Percentiles rank a stretch among this genome's conserved stretches.
These are phyloP conservation scores for Campylomormyrus tamandua DNA, from an alignment of 2,113 vertebrate species.

Conservation along the genomic window DNA sequence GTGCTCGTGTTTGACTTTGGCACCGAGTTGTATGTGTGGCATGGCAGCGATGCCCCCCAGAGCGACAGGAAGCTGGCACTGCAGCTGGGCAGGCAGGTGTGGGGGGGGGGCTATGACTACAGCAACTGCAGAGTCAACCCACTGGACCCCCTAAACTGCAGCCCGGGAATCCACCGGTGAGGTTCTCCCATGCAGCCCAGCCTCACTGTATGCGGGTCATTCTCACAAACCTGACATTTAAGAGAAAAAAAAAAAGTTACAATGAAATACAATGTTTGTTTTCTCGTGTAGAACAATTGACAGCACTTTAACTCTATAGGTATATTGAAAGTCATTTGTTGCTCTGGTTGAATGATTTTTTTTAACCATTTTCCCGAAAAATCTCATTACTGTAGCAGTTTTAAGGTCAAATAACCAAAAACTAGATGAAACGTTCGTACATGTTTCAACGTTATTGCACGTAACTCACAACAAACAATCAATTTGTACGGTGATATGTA, in stretches of 20 bases:
- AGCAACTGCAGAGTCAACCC: conserved; percentile 66
- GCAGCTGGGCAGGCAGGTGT: conserved; percentile 63
- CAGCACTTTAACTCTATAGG: background rate
- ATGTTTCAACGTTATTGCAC: background rate
- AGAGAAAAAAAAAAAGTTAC: background rate
- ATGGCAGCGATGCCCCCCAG: conserved; percentile 51
- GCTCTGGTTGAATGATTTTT: background rate
- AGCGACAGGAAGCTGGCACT: conserved; percentile 51
- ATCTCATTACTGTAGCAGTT: background rate
- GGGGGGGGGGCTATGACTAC: conserved; percentile 64
- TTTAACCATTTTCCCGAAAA: background rate
- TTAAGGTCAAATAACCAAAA: background rate
- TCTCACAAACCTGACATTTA: background rate
- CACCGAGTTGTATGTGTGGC: conserved; percentile 70
- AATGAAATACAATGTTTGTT: background rate
- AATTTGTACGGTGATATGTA: background rate
- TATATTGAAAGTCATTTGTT: background rate
- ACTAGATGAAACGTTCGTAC: background rate
- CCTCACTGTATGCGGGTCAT: conserved; percentile 23
- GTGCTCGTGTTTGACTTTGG: conserved; percentile 69
- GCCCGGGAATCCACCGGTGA: conserved; percentile 22
- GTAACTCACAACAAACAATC: background rate
- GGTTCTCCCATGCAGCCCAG: background rate
- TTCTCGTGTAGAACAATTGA: background rate
- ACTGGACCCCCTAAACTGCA: conserved; percentile 52